Conservation (phyloP, 2,888 invertebrate genomes). For the Andrena hattorfiana region DNA sequence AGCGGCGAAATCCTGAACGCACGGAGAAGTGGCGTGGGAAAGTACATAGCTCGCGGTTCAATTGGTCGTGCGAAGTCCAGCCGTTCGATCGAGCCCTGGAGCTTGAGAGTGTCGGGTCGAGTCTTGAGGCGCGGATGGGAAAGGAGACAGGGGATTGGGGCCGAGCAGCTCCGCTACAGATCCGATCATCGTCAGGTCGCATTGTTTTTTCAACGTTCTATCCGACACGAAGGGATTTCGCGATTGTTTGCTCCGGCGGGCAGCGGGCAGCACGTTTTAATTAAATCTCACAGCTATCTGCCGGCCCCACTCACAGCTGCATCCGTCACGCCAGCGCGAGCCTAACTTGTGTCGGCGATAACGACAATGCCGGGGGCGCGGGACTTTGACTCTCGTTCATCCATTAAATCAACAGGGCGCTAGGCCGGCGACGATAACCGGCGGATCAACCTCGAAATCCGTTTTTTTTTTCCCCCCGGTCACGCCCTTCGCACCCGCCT, state of each 20-base stretch:
- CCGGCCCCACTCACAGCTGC: slow-evolving; percentile 35
- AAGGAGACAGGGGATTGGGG: background rate
- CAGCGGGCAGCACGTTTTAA: slow-evolving; percentile 62
- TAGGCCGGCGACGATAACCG: background rate
- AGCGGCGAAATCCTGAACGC: background rate
- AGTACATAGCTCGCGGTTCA: background rate
- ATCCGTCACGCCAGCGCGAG: slow-evolving; percentile 37
- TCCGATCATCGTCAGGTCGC: background rate
- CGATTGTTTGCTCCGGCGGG: slow-evolving; percentile 32
- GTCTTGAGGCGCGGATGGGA: background rate
- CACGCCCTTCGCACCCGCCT: background rate
- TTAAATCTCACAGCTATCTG: slow-evolving; percentile 67
- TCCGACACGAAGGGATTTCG: slow-evolving; percentile 45
- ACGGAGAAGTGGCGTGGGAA: background rate
- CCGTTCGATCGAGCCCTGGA: background rate
- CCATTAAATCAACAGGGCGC: slow-evolving; percentile 21
- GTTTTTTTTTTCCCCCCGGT: background rate
- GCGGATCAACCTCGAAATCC: slow-evolving; percentile 4
- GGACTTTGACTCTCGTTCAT: slow-evolving; percentile 25
- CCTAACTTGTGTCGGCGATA: slow-evolving; percentile 46
- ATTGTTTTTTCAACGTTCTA: slow-evolving; percentile 36
- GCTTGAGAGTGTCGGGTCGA: background rate
- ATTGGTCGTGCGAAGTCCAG: background rate
- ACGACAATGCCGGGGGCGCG: slow-evolving; percentile 33
- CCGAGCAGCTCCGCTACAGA: background rate